These are phyloP conservation scores for Anadara kagoshimensis DNA, from an alignment of 1,140 invertebrate genomes.

Conservation along the genomic window DNA sequence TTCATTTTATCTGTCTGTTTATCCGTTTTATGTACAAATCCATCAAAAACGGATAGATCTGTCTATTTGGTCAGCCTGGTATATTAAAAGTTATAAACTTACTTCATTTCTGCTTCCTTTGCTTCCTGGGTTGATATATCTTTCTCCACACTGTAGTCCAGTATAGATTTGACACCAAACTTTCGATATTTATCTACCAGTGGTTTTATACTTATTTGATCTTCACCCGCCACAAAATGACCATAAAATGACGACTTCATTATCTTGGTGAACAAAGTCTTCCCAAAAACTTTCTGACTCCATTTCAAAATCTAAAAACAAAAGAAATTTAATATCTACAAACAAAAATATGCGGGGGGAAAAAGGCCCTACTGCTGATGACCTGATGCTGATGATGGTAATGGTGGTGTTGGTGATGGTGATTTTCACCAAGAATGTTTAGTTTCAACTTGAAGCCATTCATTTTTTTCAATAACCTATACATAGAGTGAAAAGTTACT, in stretches of 20 bases:
- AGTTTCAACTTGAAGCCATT: too few species aligned
- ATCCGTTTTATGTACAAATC: too few species aligned
- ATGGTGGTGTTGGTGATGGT: too few species aligned
- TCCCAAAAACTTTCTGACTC: slow-evolving; percentile 85
- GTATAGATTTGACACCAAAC: slow-evolving; percentile 98
- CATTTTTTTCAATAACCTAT: too few species aligned
- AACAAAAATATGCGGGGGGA: neutral
- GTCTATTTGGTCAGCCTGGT: too few species aligned
- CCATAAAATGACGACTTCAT: slow-evolving; percentile 99
- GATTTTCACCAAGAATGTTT: too few species aligned
- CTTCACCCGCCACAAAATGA: slow-evolving; percentile 88
- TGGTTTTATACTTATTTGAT: slow-evolving; percentile 78
- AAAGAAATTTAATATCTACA: neutral
- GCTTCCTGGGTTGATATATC: slow-evolving; percentile 88
- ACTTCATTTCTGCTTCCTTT: slow-evolving; percentile 93
- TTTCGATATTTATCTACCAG: slow-evolving; percentile 83
- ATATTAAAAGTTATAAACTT: neutral
- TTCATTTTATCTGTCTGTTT: too few species aligned
- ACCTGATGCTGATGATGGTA: neutral
- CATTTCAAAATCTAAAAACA: slow-evolving; percentile 90
- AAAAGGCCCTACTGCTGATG: neutral
- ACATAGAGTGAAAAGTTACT: too few species aligned
- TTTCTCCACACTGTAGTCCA: slow-evolving; percentile 99
- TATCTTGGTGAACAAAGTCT: slow-evolving; percentile 86
- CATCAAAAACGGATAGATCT: too few species aligned